A percentile compares a stretch with the other conserved stretches of the same genome.
phyloP scores from a whole-genome alignment of 2,113 vertebrate species.

The Podarcis muralis region DNA sequence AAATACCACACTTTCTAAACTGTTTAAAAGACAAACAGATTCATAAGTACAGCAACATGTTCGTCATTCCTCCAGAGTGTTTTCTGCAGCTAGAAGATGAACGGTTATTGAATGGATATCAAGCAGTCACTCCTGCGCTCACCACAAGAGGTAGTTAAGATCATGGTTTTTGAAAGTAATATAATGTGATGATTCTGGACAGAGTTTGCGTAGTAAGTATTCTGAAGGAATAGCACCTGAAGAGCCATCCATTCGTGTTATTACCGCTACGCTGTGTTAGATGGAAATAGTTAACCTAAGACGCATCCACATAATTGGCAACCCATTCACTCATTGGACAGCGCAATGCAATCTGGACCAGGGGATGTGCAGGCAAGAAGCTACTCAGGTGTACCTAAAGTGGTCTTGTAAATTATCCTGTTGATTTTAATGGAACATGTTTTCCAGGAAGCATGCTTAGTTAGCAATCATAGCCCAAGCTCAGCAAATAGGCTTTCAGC shows the following conservation, averaged over 20 bases:
- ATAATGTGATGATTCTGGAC: background rate
- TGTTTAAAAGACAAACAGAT: accelerated
- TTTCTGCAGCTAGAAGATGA: accelerated
- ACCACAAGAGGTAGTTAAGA: background rate
- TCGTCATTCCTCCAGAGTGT: background rate
- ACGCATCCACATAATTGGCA: background rate
- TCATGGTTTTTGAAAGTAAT: background rate
- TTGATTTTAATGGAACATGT: background rate
- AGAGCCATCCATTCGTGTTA: background rate
- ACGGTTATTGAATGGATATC: background rate
- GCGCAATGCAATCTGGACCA: background rate
- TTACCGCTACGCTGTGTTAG: background rate
- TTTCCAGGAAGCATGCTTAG: background rate
- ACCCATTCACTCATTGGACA: background rate
- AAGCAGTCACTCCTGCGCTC: background rate
- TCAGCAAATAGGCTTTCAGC: background rate
- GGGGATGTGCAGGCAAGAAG: too few species aligned
- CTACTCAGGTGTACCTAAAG: background rate
- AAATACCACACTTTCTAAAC: background rate
- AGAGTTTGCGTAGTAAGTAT: background rate
- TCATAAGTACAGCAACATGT: background rate
- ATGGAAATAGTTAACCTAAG: background rate
- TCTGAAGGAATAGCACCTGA: background rate
- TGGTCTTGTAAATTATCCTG: background rate
- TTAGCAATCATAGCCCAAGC: background rate